Conservation (phyloP, 2,797 vertebrate species). For the Aselliscus stoliczkanus region DNA sequence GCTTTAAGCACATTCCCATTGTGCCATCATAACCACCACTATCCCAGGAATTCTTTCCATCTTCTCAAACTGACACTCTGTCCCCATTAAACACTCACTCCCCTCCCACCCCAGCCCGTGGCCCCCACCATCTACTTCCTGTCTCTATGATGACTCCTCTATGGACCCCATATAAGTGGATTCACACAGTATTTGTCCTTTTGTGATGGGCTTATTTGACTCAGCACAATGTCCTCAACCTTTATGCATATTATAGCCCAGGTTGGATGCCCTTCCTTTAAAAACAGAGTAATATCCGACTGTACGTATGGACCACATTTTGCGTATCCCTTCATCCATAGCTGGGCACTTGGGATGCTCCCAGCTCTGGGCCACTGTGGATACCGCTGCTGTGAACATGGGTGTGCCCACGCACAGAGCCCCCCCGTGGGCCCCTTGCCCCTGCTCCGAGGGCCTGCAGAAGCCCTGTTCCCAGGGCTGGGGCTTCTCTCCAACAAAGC, state of each 20-base stretch:
- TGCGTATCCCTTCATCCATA: fast-evolving
- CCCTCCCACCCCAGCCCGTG: fast-evolving
- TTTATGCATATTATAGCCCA: fast-evolving
- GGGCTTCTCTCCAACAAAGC: not conserved
- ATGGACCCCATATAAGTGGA: fast-evolving
- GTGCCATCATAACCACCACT: fast-evolving
- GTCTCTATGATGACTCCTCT: not conserved
- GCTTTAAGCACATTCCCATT: fast-evolving
- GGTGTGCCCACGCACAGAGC: fast-evolving
- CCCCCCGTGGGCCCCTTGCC: fast-evolving
- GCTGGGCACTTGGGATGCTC: fast-evolving
- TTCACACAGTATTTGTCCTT: fast-evolving
- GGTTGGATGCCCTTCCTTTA: not conserved
- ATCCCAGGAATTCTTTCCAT: fast-evolving
- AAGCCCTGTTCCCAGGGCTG: not conserved
- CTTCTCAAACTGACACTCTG: too few relatives aligned
- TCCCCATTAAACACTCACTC: too few relatives aligned
- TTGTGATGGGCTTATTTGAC: not conserved
- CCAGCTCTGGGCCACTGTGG: not conserved
- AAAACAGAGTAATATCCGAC: fast-evolving
- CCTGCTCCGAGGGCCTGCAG: not conserved
- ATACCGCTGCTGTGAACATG: fast-evolving
- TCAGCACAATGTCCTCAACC: fast-evolving
- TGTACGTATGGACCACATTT: fast-evolving
- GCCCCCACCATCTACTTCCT: fast-evolving